phyloP scores from a whole-genome alignment of 2,797 vertebrate genomes.

The Monodelphis domestica region DNA sequence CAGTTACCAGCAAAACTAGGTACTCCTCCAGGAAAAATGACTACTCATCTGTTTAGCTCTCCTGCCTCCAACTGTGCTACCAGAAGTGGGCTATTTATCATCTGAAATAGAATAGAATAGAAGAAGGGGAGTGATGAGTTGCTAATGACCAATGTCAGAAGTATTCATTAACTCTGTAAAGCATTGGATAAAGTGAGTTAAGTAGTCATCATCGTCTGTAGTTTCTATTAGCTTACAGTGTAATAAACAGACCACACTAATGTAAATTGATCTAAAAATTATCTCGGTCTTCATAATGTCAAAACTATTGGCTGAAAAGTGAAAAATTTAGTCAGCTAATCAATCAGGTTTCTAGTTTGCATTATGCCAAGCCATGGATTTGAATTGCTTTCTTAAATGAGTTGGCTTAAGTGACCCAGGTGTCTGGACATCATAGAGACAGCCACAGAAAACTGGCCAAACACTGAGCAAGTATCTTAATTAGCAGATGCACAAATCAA shows the following conservation, averaged over 20 bases:
- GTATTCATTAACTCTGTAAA: background rate
- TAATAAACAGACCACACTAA: background rate
- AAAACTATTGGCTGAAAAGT: conserved; percentile 18
- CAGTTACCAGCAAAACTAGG: background rate
- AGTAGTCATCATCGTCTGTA: background rate
- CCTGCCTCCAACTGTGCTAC: background rate
- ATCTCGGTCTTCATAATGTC: background rate
- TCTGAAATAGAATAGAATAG: background rate
- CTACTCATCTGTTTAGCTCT: background rate
- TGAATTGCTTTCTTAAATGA: conserved; percentile 38
- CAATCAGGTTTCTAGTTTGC: conserved; percentile 27
- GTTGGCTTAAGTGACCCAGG: background rate
- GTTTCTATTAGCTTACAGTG: background rate
- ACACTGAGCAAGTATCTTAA: background rate
- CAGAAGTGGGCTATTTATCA: background rate
- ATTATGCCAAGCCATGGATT: conserved; percentile 34
- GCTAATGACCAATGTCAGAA: background rate
- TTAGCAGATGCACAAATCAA: background rate
- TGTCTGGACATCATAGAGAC: background rate
- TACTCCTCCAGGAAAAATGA: background rate
- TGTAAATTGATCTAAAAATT: background rate
- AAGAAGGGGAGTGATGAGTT: background rate
- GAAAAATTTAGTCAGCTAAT: conserved; percentile 36
- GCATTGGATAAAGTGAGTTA: background rate
- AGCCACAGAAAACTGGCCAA: conserved; percentile 28